A percentile compares a stretch with the other conserved stretches of the same genome.
Conservation (phyloP, 2,797 vertebrate species). For the Falco naumanni region DNA sequence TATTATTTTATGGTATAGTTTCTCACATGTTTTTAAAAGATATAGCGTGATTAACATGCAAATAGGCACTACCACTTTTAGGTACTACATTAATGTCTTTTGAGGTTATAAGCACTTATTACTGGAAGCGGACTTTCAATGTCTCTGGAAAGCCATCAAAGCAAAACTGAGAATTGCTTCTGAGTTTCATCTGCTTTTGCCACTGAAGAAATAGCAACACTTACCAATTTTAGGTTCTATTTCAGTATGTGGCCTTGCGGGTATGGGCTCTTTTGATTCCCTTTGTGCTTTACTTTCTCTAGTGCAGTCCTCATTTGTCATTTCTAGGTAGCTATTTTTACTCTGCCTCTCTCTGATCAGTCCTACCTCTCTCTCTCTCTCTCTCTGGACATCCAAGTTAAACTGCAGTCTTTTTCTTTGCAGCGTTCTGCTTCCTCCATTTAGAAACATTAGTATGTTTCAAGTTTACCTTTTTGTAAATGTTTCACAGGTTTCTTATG, state of each 20-base stretch:
- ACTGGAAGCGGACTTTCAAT: not conserved
- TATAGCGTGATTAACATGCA: not conserved
- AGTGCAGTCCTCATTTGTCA: not conserved
- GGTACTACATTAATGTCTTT: not conserved
- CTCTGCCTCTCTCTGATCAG: not conserved
- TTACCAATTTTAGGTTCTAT: not conserved
- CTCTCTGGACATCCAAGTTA: not conserved
- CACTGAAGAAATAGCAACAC: not conserved
- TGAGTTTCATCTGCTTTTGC: not conserved
- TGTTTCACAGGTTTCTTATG: not conserved
- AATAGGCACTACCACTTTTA: not conserved
- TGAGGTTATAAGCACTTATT: not conserved
- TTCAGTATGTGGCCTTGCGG: not conserved
- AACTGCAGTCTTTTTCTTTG: not conserved
- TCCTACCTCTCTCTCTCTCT: not conserved
- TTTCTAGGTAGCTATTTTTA: not conserved
- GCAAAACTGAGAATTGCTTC: not conserved
- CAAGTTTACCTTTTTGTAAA: not conserved
- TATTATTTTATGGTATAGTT: not conserved
- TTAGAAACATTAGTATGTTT: not conserved
- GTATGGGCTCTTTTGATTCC: not conserved
- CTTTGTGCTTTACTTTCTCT: not conserved
- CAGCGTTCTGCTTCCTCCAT: not conserved
- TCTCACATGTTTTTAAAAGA: not conserved
- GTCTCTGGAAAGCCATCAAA: not conserved